Evolutionary conservation across 2,113 vertebrate genomes (phyloP), one percentile per base, ranked within the genome.

Genomic region (Hippocampus abdominalis): DNA sequence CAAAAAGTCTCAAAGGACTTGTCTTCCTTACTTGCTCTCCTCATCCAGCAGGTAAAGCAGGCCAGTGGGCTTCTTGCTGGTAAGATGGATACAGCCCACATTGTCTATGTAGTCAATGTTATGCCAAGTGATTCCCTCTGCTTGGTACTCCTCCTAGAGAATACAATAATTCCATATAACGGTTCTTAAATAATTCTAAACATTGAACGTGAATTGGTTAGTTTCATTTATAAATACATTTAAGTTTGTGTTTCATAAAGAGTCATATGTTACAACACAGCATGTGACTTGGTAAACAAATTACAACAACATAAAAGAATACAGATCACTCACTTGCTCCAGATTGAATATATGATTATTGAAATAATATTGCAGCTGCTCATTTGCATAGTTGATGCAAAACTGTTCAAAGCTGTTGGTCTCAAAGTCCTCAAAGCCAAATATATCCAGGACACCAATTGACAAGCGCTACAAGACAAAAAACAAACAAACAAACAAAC

Each of bases 311-410:
- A 7, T 7, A 21, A 49, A 27, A 23, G 12, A 27, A 3, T 29
- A 27, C 9, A 57, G 54, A 25, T 57, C 13, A 1, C 57, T 92
- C 78, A 97, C 97, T 95, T 98, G 97, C 74, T 98, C 96, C 73
- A 99, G 88, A 74, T 94, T 98, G 88, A 99, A 99, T 82, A 99
- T 99, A 82, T 99, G 96, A 76, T 99, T 94, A 79, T 97, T 99
- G 91, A 99, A 99, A 87, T 98, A 99, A 90, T 98, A 96, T 90
- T 99, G 97, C 57, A 99, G 93, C 89, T 98, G 96, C 80, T 99
- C 96, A 0, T 98, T 99, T 75, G 97, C 96, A n/a, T 98, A 99
- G 88, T 98, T 98, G 82, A 98, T 98, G 84, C 96, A 98, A 88
- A 98, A 98, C 85, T 99, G 97, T 78, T 99, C 97, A 25, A 99